Evolutionary conservation across 2,888 invertebrate species (phyloP), one percentile per base, ranked within the genome.

Genomic region (Tiliacea aurago): DNA sequence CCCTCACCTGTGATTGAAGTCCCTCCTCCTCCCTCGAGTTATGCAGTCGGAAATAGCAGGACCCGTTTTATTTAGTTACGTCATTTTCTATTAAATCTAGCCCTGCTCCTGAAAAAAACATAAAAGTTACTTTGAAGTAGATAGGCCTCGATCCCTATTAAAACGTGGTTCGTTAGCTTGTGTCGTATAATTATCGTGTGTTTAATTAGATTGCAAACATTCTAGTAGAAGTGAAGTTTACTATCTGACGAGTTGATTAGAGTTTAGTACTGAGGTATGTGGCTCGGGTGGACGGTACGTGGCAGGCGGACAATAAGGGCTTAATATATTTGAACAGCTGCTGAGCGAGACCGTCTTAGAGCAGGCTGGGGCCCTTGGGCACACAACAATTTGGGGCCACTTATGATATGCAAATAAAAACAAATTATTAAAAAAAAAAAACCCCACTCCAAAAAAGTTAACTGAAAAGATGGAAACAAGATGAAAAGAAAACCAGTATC

Each of bases 131-230:
- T 76, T 45, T 41, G n/a, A 62, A 47, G 56, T 62, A 69, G 62
- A 66, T 43, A 70, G 47, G 47, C 45, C 23, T 58, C 43, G n/a
- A 37, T 33, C 28, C 33, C 47, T 70, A 76, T 79, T 81, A 70
- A 76, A 81, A 76, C n/a, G 65, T 56, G 56, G 65, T 66, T 70
- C 70, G 78, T 62, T 76, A 70, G 64, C 68, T 18, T 47, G 37
- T 65, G 82, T 82, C 53, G 76, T 63, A 66, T 66, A 65, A 76
- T 79, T 53, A 81, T 69, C 49, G 65, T 64, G 71, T 51, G 49
- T 75, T 82, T 71, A 77, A 77, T 82, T 80, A 82, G 51, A 71
- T 71, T 43, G 33, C 45, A 28, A 80, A 77, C 23, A 71, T 77
- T 80, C 18, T 78, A 55, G 20, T 51, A 53, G 43, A 61, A 55